Base-by-base conservation (phyloP, 2,888 invertebrate genomes). In the Dolomedes plantarius region DNA sequence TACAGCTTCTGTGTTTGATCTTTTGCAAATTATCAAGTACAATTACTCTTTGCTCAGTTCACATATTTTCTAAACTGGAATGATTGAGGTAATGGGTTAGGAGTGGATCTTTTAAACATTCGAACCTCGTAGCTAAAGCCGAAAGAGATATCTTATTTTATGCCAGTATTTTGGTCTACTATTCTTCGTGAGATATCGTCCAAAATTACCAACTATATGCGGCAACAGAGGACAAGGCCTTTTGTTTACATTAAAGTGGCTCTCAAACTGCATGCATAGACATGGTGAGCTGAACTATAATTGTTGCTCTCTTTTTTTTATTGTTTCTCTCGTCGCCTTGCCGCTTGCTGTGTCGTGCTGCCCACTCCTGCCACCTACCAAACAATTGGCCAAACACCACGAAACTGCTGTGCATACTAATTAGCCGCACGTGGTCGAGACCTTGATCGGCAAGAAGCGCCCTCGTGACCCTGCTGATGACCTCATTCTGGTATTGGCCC, bases 401-500 rank as follows among this genome's bases (percentile, higher is more conserved):
- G 90, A 91, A 81, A 90, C 90, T 91, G 89, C 90, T 89, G 90
- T 90, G 91, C 90, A 90, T 90, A 91, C 91, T 91, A 91, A 91
- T 91, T 91, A 91, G 91, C 87, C 88, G 86, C 89, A 88, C 86
- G 72, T 86, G 86, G 80, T 86, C 71, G 86, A 86, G 75, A 80
- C 80, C 88, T 78, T 88, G 88, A 75, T 87, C 88, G 89, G 89
- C 89, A 89, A 89, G 88, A 89, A 90, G 95, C 96, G 97, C 94
- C 95, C 96, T 94, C 95, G 94, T 92, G 94, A 95, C 93, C 93
- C 94, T 92, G 95, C 95, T 93, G 95, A 95, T 93, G 95, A 96
- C 94, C 94, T 96, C 94, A 94, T 97, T 95, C 96, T 97, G 97
- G 97, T 97, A 97, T 96, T 95, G 93, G 87, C 89, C 87, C 77